These are phyloP conservation scores for Reinhardtius hippoglossoides DNA, from an alignment of 2,113 vertebrate species.

Conservation along the genomic window DNA sequence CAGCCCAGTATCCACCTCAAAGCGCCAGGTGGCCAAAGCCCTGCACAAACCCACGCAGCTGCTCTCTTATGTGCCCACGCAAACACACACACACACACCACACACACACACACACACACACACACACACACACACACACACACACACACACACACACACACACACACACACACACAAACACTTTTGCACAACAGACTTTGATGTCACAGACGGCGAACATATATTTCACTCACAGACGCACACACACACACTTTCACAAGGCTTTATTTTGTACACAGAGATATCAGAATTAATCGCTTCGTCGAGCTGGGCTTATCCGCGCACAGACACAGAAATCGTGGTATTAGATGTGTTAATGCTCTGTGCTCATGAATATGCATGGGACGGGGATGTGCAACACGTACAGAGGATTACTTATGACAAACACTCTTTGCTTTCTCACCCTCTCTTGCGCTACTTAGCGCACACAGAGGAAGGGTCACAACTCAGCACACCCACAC, in stretches of 20 bases:
- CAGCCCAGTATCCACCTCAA: conserved; percentile 72
- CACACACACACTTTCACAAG: conserved; percentile 43
- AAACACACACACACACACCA: conserved; percentile 61
- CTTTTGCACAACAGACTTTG: conserved; percentile 71
- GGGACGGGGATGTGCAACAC: conserved; percentile 70
- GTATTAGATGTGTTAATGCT: conserved; percentile 77
- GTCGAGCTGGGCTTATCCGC: conserved; percentile 76
- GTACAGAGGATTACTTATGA: conserved; percentile 72
- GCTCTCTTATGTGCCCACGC: conserved; percentile 76
- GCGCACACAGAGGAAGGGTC: conserved; percentile 51
- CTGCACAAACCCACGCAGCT: conserved; percentile 77
- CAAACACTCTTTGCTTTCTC: conserved; percentile 52
- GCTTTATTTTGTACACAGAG: conserved; percentile 77
- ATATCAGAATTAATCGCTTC: conserved; percentile 72
- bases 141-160: conserved; percentile 36
- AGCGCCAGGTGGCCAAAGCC: conserved; percentile 80
- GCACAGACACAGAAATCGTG: conserved; percentile 71
- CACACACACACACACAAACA: conserved; percentile 33
- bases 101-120: conserved; percentile 25
- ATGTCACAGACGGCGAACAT: conserved; percentile 70
- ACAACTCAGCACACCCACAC: conserved; percentile 73
- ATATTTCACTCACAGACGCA: conserved; percentile 58
- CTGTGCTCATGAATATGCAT: conserved; percentile 78
- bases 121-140: conserved; percentile 35
- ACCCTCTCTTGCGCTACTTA: conserved; percentile 37